Conservation (phyloP, 2,888 invertebrate species). For the Muscina levida region DNA sequence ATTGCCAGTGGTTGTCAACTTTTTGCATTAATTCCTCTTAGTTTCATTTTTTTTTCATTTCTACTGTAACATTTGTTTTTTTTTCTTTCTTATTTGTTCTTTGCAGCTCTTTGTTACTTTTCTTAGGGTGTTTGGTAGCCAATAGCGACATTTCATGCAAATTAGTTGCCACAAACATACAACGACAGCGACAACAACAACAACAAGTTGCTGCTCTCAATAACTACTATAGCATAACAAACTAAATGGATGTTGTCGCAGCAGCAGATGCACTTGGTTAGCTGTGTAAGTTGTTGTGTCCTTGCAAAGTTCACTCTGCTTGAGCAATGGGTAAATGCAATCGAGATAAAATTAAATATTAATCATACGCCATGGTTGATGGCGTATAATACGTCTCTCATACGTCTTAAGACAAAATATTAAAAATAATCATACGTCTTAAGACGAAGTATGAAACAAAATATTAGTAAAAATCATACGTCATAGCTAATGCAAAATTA, state of each 20-base stretch:
- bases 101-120: not conserved
- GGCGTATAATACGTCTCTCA: not conserved
- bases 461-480: too few relatives aligned
- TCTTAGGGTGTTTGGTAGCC: slow-evolving; percentile 4
- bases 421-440: too few relatives aligned
- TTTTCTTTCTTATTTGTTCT: slow-evolving; percentile 14
- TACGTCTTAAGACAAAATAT: too few relatives aligned
- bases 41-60: slow-evolving; percentile 5
- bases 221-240: not conserved
- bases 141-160: slow-evolving; percentile 36
- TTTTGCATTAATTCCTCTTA: slow-evolving; percentile 7
- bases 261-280: slow-evolving; percentile 6
- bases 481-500: too few relatives aligned
- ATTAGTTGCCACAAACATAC: slow-evolving; percentile 40
- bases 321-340: too few relatives aligned
- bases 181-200: not conserved
- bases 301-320: too few relatives aligned
- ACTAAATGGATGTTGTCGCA: not conserved
- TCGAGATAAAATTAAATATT: too few relatives aligned
- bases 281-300: not conserved
- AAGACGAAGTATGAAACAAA: too few relatives aligned
- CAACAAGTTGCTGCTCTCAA: too few relatives aligned
- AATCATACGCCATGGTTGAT: not conserved
- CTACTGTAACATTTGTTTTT: not conserved
- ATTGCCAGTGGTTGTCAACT: not conserved